These are phyloP conservation scores for Parauchenoglanis punctatus DNA, from an alignment of 2,797 vertebrate species.

Conservation along the genomic window DNA sequence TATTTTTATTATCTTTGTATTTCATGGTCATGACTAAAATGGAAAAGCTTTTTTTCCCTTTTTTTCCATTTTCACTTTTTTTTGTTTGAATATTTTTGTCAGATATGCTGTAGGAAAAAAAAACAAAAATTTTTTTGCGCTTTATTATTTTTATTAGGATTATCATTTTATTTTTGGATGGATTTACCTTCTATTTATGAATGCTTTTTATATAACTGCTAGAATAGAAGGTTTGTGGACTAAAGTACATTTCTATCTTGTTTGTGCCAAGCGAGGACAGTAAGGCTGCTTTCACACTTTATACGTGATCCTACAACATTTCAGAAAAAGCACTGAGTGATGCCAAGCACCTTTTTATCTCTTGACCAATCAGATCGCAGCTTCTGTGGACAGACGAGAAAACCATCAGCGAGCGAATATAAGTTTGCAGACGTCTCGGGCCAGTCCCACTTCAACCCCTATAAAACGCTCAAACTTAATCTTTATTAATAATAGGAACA, in stretches of 20 bases:
- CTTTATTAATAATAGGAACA: background rate
- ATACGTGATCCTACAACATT: background rate
- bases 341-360: background rate
- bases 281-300: background rate
- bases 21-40: background rate
- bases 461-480: background rate
- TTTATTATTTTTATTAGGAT: background rate
- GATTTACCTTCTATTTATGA: background rate
- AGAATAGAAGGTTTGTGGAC: background rate
- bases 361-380: background rate
- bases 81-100: background rate
- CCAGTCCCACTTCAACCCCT: background rate
- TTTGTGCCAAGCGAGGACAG: constrained; percentile 23
- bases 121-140: background rate
- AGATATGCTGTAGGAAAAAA: background rate
- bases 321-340: background rate
- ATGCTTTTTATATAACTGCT: background rate
- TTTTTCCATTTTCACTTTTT: too few species aligned
- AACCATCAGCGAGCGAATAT: background rate
- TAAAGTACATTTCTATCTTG: background rate
- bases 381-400: background rate
- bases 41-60: too few species aligned
- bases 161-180: background rate
- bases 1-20: background rate
- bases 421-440: background rate